Evolutionary conservation across 2,113 vertebrate genomes (phyloP).

Genomic region (Chunga burmeisteri): DNA sequence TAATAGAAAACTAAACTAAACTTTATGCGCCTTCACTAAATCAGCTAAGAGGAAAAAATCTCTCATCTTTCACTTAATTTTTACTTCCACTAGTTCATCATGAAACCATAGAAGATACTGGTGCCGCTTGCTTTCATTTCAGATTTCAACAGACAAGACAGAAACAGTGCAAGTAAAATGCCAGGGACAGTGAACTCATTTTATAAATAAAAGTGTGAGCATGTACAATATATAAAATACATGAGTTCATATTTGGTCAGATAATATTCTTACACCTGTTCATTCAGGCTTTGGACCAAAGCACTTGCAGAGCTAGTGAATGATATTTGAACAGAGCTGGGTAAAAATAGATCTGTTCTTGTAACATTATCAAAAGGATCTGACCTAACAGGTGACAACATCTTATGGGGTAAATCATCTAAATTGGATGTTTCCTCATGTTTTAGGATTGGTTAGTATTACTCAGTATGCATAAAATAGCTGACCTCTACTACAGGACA

Average conservation of each 20-base stretch:
- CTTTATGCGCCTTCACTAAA: neutral
- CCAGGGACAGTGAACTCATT: neutral
- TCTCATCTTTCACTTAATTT: neutral
- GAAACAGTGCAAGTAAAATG: neutral
- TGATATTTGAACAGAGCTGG: constrained; percentile 45
- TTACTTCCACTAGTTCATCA: neutral
- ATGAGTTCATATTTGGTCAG: constrained; percentile 65
- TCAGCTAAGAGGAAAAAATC: neutral
- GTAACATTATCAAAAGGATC: constrained; percentile 59
- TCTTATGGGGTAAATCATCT: constrained; percentile 56
- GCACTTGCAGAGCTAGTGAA: constrained; percentile 62
- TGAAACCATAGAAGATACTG: neutral
- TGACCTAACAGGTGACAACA: constrained; percentile 51
- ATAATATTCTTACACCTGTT: constrained; percentile 72
- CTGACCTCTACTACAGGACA: constrained; percentile 28
- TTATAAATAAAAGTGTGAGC: constrained; percentile 55
- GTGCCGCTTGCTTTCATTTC: neutral
- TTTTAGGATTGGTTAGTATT: constrained; percentile 54
- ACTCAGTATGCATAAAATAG: constrained; percentile 63
- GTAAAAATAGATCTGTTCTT: constrained; percentile 75
- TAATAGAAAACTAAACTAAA: neutral
- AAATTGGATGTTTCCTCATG: constrained; percentile 72
- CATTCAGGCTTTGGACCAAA: constrained; percentile 68
- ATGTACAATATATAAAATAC: constrained; percentile 53
- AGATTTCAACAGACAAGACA: neutral